Evolutionary conservation across 2,113 vertebrate species (phyloP).

Genomic region (Panthera leo): DNA sequence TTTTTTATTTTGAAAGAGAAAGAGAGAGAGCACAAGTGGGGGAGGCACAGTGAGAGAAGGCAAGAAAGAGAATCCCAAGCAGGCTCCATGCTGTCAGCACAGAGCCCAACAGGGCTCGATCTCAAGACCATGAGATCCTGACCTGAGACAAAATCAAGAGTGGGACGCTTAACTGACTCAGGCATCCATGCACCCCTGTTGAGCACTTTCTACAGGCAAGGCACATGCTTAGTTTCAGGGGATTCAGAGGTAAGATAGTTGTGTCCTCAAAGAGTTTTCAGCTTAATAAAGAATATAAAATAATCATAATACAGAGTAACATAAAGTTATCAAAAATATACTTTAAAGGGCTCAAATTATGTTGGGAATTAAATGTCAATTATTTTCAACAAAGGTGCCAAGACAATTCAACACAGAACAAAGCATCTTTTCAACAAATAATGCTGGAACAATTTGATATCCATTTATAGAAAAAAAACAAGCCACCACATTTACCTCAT

Average conservation of each 20-base stretch:
- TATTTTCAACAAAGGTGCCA: neutral
- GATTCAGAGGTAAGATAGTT: neutral
- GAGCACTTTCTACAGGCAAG: neutral
- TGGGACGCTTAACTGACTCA: too few species aligned
- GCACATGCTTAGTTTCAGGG: neutral
- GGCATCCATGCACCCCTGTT: too few species aligned
- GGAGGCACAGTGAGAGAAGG: too few species aligned
- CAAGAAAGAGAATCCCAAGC: too few species aligned
- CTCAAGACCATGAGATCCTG: too few species aligned
- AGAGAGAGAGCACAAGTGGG: too few species aligned
- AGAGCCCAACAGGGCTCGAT: too few species aligned
- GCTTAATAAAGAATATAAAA: constrained; percentile 23
- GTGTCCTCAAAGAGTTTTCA: neutral
- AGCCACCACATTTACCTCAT: neutral
- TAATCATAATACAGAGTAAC: neutral
- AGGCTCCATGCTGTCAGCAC: too few species aligned
- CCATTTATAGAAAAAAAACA: neutral
- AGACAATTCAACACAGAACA: neutral
- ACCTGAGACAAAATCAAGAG: too few species aligned
- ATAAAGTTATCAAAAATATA: neutral
- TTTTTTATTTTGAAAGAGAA: too few species aligned
- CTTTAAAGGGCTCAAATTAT: neutral
- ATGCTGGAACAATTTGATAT: neutral
- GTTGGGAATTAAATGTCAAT: neutral
- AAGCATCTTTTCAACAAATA: neutral